Evolutionary conservation across 2,888 invertebrate species (phyloP), one percentile per base, ranked within the genome.

Genomic region (Altica lythri): DNA sequence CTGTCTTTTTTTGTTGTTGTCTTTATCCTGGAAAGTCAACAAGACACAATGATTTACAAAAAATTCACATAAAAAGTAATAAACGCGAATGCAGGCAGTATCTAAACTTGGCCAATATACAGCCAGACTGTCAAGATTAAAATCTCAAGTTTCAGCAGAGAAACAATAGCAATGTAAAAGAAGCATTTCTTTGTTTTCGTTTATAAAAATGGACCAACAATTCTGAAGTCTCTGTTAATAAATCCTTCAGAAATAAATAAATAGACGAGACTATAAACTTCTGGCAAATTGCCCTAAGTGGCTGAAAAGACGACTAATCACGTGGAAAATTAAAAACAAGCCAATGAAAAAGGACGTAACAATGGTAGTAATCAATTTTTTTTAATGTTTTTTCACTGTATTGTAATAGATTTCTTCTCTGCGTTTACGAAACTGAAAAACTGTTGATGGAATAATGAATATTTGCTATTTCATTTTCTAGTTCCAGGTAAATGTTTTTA

Each of bases 171-270:
- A 45, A 30, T 25, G 44, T 34, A 44, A 44, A 56, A 52, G 35
- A 47, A 53, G 45, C 38, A 52, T 40, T 57, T 46, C 29, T 54
- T 51, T 46, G 56, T 54, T 57, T 48, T 46, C 53, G 46, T 54
- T 56, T 52, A 52, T 49, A 43, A 54, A 54, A 54, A 54, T 55
- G 38, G 54, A 59, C 48, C 49, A 53, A 53, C 54, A 42, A 14
- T 47, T 48, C 43, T 43, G 29, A 29, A 53, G 42, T 29, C 43
- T 25, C 13, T 8, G 17, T 53, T 19, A 42, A 64, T 65, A 66
- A 66, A 65, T 65, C 63, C 56, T 55, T 61, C 64, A 57, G 57
- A 50, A 60, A 53, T 61, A 65, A 64, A 62, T 55, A 63, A 52
- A 64, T 61, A 59, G 64, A 64, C 53, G 13, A 57, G 62, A 62